Percentiles rank a stretch among this genome's conserved stretches.
Conservation (phyloP, 2,113 vertebrate genomes). For the Anser cygnoides region DNA sequence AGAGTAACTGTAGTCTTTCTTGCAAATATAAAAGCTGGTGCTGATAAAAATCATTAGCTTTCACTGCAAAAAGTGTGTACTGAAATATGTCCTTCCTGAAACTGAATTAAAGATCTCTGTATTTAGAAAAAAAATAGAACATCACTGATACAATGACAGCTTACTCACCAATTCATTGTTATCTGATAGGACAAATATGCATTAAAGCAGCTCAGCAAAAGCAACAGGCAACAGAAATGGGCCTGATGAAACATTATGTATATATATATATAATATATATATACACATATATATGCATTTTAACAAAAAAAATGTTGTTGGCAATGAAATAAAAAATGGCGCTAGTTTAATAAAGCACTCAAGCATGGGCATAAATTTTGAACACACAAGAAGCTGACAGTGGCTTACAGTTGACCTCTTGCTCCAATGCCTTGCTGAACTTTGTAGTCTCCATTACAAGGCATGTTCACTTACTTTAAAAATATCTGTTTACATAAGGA, state of each 20-base stretch:
- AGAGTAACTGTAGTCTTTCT: neutral
- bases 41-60: neutral
- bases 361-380: neutral
- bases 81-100: neutral
- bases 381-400: neutral
- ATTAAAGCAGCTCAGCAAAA: neutral
- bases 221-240: neutral
- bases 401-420: neutral
- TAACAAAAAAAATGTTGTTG: neutral
- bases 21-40: neutral
- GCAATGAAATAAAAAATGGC: neutral
- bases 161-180: neutral
- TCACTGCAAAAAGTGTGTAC: neutral
- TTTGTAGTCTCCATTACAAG: neutral
- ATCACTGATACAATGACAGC: neutral
- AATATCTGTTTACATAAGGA: neutral
- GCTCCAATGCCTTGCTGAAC: neutral
- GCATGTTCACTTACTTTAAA: neutral
- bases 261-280: rapidly evolving
- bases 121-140: neutral
- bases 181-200: neutral
- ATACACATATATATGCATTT: neutral
- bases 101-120: neutral
- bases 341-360: neutral
- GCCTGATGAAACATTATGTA: neutral